phyloP scores from a whole-genome alignment of 2,113 vertebrate genomes.

The Capricornis sumatraensis region DNA sequence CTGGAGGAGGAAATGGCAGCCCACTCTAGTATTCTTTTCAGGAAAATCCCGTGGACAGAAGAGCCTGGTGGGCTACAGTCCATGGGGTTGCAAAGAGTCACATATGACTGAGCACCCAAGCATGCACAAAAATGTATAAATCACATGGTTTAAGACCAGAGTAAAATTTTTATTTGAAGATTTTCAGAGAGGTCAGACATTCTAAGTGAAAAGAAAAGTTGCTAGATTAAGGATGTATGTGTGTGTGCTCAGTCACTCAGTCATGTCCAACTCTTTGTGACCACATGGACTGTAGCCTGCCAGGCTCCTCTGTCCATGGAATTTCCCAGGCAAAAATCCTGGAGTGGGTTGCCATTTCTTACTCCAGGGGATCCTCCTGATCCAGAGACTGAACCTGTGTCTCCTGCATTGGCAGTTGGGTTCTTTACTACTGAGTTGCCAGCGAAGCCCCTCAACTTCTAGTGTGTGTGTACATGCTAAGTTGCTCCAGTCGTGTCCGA shows the following conservation, averaged over 20 bases:
- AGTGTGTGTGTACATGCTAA: neutral
- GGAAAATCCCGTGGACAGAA: neutral
- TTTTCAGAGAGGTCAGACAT: constrained; percentile 34
- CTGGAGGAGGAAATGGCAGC: neutral
- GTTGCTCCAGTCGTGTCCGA: neutral
- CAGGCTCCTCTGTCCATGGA: neutral
- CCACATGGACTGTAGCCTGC: neutral
- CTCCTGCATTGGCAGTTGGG: neutral
- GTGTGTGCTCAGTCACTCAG: neutral
- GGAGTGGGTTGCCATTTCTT: neutral
- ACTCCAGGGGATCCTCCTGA: neutral
- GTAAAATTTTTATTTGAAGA: constrained; percentile 37
- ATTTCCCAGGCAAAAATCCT: neutral
- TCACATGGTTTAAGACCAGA: neutral
- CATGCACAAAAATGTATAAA: neutral
- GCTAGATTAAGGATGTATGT: neutral
- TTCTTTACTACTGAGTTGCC: neutral
- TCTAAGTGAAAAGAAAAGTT: constrained; percentile 28
- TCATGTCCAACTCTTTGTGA: neutral
- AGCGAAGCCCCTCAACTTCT: neutral
- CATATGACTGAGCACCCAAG: neutral
- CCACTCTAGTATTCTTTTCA: neutral
- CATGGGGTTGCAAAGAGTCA: neutral
- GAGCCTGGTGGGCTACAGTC: neutral
- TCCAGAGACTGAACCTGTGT: neutral